These are phyloP conservation scores for Cydia fagiglandana DNA, from an alignment of 1,140 invertebrate genomes.

Conservation along the genomic window DNA sequence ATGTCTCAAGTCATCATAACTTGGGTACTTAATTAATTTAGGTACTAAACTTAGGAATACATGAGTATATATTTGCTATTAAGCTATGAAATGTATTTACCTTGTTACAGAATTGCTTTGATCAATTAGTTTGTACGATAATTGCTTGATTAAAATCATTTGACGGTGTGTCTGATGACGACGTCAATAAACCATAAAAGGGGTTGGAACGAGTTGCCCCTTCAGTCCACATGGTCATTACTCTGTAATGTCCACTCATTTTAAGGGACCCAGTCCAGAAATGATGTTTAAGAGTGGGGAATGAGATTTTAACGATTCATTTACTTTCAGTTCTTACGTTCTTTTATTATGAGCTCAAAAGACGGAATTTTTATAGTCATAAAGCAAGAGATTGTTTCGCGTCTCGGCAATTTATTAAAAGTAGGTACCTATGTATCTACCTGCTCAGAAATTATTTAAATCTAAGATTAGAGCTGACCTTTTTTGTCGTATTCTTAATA, in stretches of 20 bases:
- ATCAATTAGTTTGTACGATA: slow-evolving; percentile 6
- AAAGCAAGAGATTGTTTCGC: slow-evolving; percentile 26
- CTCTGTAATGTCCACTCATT: slow-evolving; percentile 44
- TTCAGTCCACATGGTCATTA: slow-evolving; percentile 41
- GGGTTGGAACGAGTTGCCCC: slow-evolving; percentile 34
- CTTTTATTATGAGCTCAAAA: slow-evolving; percentile 40
- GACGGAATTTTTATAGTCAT: slow-evolving; percentile 37
- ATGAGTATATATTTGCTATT: too few relatives aligned
- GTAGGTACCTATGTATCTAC: neutral
- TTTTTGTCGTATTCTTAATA: neutral
- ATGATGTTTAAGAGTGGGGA: slow-evolving; percentile 45
- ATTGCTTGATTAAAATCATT: slow-evolving; percentile 36
- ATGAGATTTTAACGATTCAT: slow-evolving; percentile 56
- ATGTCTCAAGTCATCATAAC: neutral
- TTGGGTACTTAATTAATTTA: too few relatives aligned
- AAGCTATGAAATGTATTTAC: neutral
- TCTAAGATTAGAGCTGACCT: neutral
- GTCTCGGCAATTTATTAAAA: slow-evolving; percentile 6
- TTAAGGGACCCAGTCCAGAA: slow-evolving; percentile 40
- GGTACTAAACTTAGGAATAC: too few relatives aligned
- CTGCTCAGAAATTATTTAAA: neutral
- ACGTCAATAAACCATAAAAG: slow-evolving; percentile 25
- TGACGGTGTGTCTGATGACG: slow-evolving; percentile 26
- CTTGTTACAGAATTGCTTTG: neutral
- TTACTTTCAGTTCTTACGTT: slow-evolving; percentile 40